Evolutionary conservation across 2,113 vertebrate genomes (phyloP).

Genomic region (Phoenicopterus ruber): DNA sequence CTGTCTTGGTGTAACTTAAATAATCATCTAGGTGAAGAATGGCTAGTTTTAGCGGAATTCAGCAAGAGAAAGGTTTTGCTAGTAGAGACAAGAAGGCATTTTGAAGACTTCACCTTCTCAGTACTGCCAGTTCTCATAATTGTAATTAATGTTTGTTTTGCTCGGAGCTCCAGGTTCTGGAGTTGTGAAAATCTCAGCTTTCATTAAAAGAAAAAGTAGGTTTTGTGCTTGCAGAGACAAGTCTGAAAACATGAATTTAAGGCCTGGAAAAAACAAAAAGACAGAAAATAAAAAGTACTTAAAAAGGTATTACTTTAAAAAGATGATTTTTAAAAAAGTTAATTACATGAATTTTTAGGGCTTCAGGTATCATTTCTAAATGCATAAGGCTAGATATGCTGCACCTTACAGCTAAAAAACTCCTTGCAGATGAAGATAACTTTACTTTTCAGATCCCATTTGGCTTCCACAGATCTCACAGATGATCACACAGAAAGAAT

Average conservation of each 20-base stretch:
- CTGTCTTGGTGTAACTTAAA: not conserved
- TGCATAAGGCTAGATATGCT: not conserved
- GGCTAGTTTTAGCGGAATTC: not conserved
- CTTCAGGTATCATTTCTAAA: not conserved
- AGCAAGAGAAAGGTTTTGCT: not conserved
- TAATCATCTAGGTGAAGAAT: not conserved
- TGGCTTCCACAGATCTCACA: not conserved
- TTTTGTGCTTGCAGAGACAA: constrained; percentile 17
- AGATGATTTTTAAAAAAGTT: not conserved
- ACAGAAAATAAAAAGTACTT: not conserved
- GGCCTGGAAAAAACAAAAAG: not conserved
- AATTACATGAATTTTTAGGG: not conserved
- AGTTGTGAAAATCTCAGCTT: constrained; percentile 25
- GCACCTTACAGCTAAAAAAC: not conserved
- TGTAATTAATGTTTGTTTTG: constrained; percentile 29
- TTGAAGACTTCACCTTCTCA: not conserved
- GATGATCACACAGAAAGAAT: not conserved
- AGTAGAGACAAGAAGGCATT: not conserved
- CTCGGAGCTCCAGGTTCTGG: not conserved
- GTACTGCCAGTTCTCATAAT: not conserved
- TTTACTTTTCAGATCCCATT: not conserved
- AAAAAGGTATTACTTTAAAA: not conserved
- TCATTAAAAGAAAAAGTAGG: constrained; percentile 19
- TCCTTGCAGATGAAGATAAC: not conserved
- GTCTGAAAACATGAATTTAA: not conserved